Evolutionary conservation across 2,797 vertebrate genomes (phyloP).

Genomic region (Ataeniobius toweri): DNA sequence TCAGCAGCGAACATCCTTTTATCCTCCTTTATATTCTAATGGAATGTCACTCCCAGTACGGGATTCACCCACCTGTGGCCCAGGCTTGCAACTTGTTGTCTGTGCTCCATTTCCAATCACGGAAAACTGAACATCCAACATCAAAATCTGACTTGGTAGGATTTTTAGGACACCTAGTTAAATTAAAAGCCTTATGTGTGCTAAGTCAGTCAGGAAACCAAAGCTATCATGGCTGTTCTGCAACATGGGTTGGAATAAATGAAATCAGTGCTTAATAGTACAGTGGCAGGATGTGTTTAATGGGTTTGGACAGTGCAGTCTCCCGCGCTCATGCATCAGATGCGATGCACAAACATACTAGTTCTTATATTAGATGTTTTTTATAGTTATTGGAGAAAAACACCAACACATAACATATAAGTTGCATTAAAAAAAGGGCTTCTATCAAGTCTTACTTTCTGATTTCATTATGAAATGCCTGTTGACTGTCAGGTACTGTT

Average conservation of each 20-base stretch:
- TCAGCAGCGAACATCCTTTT: slow-evolving; percentile 47
- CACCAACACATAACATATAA: background rate
- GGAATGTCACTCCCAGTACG: slow-evolving; percentile 36
- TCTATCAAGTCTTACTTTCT: slow-evolving; percentile 10
- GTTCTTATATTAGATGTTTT: background rate
- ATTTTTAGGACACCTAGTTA: background rate
- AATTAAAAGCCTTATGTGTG: slow-evolving; percentile 7
- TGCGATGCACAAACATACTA: slow-evolving; percentile 3
- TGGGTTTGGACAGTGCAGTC: slow-evolving; percentile 41
- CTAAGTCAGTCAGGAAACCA: slow-evolving; percentile 32
- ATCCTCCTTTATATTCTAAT: slow-evolving; percentile 32
- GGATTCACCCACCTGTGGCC: slow-evolving; percentile 60
- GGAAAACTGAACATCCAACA: slow-evolving; percentile 18
- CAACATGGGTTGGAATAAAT: slow-evolving; percentile 22
- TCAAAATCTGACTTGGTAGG: slow-evolving; percentile 27
- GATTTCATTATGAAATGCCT: slow-evolving; percentile 2
- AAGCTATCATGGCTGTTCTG: slow-evolving; percentile 4
- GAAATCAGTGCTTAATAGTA: slow-evolving; percentile 27
- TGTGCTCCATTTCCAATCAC: slow-evolving; percentile 14
- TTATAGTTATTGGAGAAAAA: slow-evolving; percentile 4
- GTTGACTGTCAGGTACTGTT: slow-evolving; percentile 13
- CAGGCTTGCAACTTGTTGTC: slow-evolving; percentile 42
- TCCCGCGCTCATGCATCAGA: slow-evolving; percentile 26
- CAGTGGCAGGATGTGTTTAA: slow-evolving; percentile 14
- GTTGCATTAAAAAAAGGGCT: background rate